A percentile compares a stretch with the other conserved stretches of the same genome.
Conservation (phyloP, 1,140 invertebrate species). For the Anthonomus grandis region DNA sequence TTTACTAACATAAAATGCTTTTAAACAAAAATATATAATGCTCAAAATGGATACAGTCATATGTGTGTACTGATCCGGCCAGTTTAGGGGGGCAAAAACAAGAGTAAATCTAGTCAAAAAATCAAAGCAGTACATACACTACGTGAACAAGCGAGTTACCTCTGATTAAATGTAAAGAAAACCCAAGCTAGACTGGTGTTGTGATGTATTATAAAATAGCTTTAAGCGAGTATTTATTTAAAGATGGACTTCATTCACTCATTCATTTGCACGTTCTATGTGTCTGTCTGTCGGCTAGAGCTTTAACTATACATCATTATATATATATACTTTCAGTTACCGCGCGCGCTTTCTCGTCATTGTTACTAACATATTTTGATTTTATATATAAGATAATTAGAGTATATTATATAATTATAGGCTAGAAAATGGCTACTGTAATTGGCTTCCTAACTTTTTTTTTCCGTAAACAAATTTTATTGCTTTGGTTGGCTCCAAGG, state of each 20-base stretch:
- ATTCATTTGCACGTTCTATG: not conserved
- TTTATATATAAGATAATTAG: not conserved
- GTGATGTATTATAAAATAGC: conserved; percentile 30
- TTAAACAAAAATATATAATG: not conserved
- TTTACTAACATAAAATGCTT: not conserved
- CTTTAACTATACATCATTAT: not conserved
- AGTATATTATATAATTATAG: not conserved
- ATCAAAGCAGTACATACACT: not conserved
- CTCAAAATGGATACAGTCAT: no score
- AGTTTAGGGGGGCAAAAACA: conserved; percentile 11
- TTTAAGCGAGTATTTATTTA: conserved; percentile 16
- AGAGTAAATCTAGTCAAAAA: conserved; percentile 6
- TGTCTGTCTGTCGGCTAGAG: not conserved
- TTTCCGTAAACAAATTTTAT: not conserved
- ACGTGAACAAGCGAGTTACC: not conserved
- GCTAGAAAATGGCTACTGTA: not conserved
- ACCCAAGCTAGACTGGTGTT: conserved; percentile 36
- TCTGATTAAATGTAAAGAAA: conserved; percentile 1
- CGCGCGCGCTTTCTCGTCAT: not conserved
- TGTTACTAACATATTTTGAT: not conserved
- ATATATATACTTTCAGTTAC: not conserved
- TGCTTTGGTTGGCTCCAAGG: not conserved
- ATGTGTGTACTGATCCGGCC: no score
- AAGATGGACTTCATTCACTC: not conserved
- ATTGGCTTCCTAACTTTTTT: not conserved